Conservation (phyloP, 2,888 invertebrate species). For the Furcula furcula region DNA sequence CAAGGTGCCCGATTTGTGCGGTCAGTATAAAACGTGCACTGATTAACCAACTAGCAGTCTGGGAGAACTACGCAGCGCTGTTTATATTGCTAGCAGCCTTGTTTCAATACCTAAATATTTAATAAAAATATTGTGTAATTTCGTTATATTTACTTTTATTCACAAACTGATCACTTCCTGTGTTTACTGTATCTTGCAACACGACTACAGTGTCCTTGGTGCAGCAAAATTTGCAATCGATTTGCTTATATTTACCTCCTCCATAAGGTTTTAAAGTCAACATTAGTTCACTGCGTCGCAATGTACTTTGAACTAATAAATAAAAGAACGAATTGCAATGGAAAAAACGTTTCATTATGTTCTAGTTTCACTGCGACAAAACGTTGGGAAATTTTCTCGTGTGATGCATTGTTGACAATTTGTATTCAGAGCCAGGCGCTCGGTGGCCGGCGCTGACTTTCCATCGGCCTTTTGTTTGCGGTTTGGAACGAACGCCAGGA, state of each 20-base stretch:
- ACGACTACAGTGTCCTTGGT: too few relatives aligned
- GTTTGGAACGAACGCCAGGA: constrained; percentile 44
- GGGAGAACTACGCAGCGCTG: constrained; percentile 49
- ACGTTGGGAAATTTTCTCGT: constrained; percentile 65
- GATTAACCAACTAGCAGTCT: constrained; percentile 56
- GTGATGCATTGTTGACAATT: constrained; percentile 70
- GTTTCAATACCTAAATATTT: too few relatives aligned
- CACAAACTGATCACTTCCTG: too few relatives aligned
- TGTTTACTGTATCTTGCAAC: too few relatives aligned
- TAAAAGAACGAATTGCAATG: not conserved
- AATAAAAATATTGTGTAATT: too few relatives aligned
- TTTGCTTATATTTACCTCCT: too few relatives aligned
- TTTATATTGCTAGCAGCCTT: constrained; percentile 53
- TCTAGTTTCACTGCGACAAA: constrained; percentile 54
- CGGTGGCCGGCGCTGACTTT: constrained; percentile 58
- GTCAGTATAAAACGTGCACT: constrained; percentile 61
- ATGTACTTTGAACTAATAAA: too few relatives aligned
- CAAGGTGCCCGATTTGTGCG: constrained; percentile 73
- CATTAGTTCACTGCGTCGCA: too few relatives aligned
- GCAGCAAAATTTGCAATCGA: too few relatives aligned
- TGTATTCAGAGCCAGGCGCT: constrained; percentile 62
- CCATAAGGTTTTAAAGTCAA: too few relatives aligned
- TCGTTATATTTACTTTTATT: too few relatives aligned
- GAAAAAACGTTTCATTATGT: constrained; percentile 11
- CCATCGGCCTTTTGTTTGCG: constrained; percentile 62